These are phyloP conservation scores for Sprattus sprattus DNA, from an alignment of 2,113 vertebrate species.

Conservation along the genomic window DNA sequence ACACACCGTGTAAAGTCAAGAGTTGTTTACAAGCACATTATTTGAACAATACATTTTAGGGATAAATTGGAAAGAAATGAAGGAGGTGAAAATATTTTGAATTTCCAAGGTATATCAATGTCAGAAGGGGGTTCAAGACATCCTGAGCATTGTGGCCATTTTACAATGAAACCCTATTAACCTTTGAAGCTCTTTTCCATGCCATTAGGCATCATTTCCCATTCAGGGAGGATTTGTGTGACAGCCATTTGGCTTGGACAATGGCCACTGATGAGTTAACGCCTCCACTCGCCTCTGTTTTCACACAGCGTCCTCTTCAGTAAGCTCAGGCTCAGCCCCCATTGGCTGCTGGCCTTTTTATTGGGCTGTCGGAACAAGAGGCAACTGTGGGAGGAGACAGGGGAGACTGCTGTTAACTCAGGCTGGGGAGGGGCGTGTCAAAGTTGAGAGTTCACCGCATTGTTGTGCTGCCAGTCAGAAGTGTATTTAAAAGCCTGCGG, in stretches of 20 bases:
- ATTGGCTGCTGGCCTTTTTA: slow-evolving; percentile 62
- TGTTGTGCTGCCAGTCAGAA: slow-evolving; percentile 69
- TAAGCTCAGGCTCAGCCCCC: slow-evolving; percentile 40
- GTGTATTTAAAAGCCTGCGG: slow-evolving; percentile 73
- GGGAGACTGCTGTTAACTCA: slow-evolving; percentile 69
- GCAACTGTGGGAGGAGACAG: slow-evolving; percentile 82
- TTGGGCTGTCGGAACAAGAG: slow-evolving; percentile 69
- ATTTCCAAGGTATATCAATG: slow-evolving; percentile 3
- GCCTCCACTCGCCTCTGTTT: slow-evolving; percentile 58
- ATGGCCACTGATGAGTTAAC: slow-evolving; percentile 60
- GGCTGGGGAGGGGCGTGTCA: slow-evolving; percentile 68
- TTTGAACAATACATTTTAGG: neutral
- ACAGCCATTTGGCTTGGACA: slow-evolving; percentile 57
- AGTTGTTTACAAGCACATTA: neutral
- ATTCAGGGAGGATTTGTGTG: slow-evolving; percentile 52
- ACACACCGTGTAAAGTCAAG: neutral
- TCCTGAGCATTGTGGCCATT: neutral
- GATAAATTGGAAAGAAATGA: neutral
- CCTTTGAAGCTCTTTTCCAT: slow-evolving; percentile 59
- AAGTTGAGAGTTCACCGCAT: slow-evolving; percentile 81
- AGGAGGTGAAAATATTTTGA: neutral
- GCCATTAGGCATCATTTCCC: slow-evolving; percentile 58
- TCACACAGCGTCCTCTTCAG: slow-evolving; percentile 37
- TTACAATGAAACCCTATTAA: slow-evolving; percentile 29
- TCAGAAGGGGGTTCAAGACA: neutral